Evolutionary conservation across 2,113 vertebrate genomes (phyloP), one percentile per base, ranked within the genome.

Genomic region (Chloroceryle aenea): DNA sequence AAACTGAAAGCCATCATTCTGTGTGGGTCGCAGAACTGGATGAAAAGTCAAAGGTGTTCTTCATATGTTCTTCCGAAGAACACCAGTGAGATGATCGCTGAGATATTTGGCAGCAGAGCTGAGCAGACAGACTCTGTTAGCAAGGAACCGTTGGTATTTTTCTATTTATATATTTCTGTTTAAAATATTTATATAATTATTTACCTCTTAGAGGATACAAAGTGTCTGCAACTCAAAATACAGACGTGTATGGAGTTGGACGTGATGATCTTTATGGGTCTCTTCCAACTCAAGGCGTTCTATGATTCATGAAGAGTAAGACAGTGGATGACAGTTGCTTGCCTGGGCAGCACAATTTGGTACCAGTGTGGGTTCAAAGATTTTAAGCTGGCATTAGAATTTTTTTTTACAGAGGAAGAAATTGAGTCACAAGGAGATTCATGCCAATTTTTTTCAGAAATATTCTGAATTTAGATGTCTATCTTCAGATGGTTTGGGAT

Each of bases 401-500:
- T 40, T 40, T 9, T 20, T 58, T 68, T 25, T 1, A 9, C 14
- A 43, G 32, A 56, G 34, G 23, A 38, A 38, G 11, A 34, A 71
- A 32, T 14, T 9, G 36, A 40, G 10, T 69, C 50, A 22, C 10
- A 17, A 21, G 50, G 66, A 30, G 8, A 9, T 25, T 34, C 0
- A 3, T 34, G 43, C 38, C 38, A 29, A 38, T 14, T 50, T 71
- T 45, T 32, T 48, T 7, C 6, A 6, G 42, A 42, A 34, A 2
- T 2, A 14, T 20, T 62, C 59, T 45, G 63, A 71, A 48, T 59
- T 40, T 9, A 12, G 13, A 3, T 48, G 38, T 43, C 26, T 29
- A n/a, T 0, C 6, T 20, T 20, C 45, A 42, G 61, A 7, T 1
- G 3, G 5, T 3, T 10, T 13, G 26, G n/a, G 21, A 0, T 3